phyloP scores from a whole-genome alignment of 2,113 vertebrate genomes.

The Oryzias melastigma region DNA sequence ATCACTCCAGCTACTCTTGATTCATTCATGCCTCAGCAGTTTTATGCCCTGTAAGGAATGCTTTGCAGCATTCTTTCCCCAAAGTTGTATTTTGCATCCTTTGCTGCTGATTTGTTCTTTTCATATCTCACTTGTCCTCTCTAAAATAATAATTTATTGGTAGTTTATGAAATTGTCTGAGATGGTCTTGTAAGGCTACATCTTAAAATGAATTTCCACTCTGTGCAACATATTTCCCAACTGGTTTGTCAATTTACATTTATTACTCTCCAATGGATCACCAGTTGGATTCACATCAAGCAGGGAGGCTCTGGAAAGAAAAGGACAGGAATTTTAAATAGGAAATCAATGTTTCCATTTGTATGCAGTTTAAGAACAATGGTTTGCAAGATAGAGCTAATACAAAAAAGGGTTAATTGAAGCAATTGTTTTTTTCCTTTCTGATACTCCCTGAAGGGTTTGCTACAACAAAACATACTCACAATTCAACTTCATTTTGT shows the following conservation, averaged over 20 bases:
- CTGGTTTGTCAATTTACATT: slow-evolving; percentile 29
- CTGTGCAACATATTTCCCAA: slow-evolving; percentile 7
- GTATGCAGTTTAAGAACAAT: not conserved
- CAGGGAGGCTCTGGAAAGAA: not conserved
- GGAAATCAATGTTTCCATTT: slow-evolving; percentile 12
- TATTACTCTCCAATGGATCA: slow-evolving; percentile 8
- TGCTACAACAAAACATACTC: too few species aligned
- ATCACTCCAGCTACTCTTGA: too few species aligned
- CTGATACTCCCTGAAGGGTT: too few species aligned
- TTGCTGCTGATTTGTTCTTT: too few species aligned
- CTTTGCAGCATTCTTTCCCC: too few species aligned
- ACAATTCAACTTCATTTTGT: too few species aligned
- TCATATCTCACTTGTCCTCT: slow-evolving; percentile 22
- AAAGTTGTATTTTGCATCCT: too few species aligned
- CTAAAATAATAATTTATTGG: slow-evolving; percentile 15
- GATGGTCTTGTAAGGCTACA: slow-evolving; percentile 28
- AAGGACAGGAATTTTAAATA: slow-evolving; percentile 1
- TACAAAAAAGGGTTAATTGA: too few species aligned
- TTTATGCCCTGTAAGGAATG: too few species aligned
- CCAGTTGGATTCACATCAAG: slow-evolving; percentile 5
- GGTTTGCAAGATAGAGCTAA: too few species aligned
- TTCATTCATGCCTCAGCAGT: too few species aligned
- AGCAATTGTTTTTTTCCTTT: too few species aligned
- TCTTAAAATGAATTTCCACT: slow-evolving; percentile 22
- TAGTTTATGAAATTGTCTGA: slow-evolving; percentile 32